Evolutionary conservation across 2,797 vertebrate genomes (phyloP), one percentile per base, ranked within the genome.

Genomic region (Pseudomugil gertrudae): DNA sequence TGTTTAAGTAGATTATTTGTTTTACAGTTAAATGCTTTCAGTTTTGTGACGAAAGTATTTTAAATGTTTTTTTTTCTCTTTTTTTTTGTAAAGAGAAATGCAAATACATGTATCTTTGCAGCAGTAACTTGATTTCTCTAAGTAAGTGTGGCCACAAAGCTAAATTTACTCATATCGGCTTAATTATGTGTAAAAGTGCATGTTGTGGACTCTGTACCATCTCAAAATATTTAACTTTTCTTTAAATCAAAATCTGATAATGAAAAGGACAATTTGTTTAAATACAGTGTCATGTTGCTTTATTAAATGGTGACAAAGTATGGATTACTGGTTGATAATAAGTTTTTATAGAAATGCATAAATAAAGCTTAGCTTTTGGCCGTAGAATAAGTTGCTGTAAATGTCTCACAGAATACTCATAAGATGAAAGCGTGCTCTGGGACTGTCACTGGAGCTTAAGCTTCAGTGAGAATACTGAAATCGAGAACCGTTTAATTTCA

Each of bases 311-410:
- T n/a, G 1, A 26, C 57, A 36, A 26, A 38, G 71, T 26, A 8
- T 26, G 47, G 35, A 65, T 63, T 36, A 32, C 29, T 55, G 14
- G 67, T 45, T 72, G 36, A 43, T 57, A 57, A 27, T 24, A 32
- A 15, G 27, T 66, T 66, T 65, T 45, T 48, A 38, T 54, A 45
- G 36, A 47, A 59, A 23, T 68, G 43, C 70, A 61, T 66, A 23
- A 56, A 69, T 56, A 1, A 57, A 68, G 24, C 17, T 56, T 24
- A 32, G 10, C 43, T 72, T 36, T 33, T 9, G 65, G 11, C 30
- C 30, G 23, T 14, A 32, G 35, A 35, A 32, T 32, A 6, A 65
- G 52, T 47, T 58, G 45, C 32, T 57, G 45, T 45, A 73, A 60
- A 73, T 75, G 53, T 70, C 50, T 59, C 24, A 53, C 21, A 8